Base-by-base conservation (phyloP, 2,797 vertebrate genomes). In the Buceros bicornis region DNA sequence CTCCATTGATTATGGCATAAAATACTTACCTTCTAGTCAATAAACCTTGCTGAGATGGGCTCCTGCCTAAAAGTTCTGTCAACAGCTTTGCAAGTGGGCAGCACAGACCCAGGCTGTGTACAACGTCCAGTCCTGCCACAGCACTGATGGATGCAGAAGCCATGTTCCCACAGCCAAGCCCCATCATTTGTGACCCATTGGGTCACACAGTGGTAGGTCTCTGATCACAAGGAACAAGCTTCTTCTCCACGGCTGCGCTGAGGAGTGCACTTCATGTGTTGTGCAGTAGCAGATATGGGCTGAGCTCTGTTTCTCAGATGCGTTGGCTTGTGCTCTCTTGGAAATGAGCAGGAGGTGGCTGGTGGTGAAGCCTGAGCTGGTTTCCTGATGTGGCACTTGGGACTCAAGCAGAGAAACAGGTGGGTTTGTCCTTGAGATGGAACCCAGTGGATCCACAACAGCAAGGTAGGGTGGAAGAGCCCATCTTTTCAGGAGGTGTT, bases 31-130 rank as follows among this genome's bases (percentile, higher is more conserved):
- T 50, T 71, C 26, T 43, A 29, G 15, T 54, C 45, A 71, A 43
- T 48, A 67, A 70, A 53, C 5, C 7, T 40, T 24, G 16, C 4
- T 65, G 1, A 2, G 28, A 48, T 40, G 62, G 40, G 5, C 5
- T 71, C 16, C 25, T 69, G 35, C 28, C 24, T 58, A 16, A 4
- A 35, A 56, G 24, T 82, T 61, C 45, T 48, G 16, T 21, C 26
- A 3, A 45, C 13, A 21, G 40, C 26, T 66, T 69, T 53, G 21
- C 43, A 62, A 48, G 16, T n/a, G 22, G 40, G 28, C 22, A 69
- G 2, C 10, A n/a, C 17, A 40, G 28, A n/a, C 8, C 3, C 4
- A 1, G 0, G 37, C 33, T 2, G 1, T 0, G 3, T 53, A 24
- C 18, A 29, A 53, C 16, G 26, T 60, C 25, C 45, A 3, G 1